A percentile compares a stretch with the other conserved stretches of the same genome.
These are phyloP conservation scores for Atherinomorus stipes DNA, from an alignment of 2,113 vertebrate genomes.

Conservation along the genomic window DNA sequence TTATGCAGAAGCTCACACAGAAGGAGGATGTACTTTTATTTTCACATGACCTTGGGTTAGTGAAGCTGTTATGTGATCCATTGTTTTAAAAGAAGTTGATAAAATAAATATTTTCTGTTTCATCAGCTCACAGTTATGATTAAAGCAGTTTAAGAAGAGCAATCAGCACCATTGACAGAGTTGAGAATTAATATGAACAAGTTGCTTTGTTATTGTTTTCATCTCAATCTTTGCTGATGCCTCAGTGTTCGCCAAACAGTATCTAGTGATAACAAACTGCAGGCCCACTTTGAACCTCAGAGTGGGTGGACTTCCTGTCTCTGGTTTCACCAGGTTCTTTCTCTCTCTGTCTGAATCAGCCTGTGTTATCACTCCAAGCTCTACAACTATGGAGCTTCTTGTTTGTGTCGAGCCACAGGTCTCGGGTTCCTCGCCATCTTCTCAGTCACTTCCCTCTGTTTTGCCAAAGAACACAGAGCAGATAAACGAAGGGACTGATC, in stretches of 20 bases:
- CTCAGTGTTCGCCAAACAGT: constrained; percentile 34
- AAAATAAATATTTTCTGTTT: neutral
- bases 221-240: constrained; percentile 25
- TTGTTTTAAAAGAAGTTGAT: too few species aligned
- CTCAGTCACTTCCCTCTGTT: constrained; percentile 88
- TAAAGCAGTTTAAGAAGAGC: neutral
- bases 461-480: constrained; percentile 91
- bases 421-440: constrained; percentile 77
- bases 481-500: constrained; percentile 81
- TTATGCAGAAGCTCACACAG: too few species aligned
- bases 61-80: too few species aligned
- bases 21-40: too few species aligned
- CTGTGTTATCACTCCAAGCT: constrained; percentile 61
- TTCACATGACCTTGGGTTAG: too few species aligned
- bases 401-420: constrained; percentile 65
- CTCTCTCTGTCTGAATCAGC: constrained; percentile 44
- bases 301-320: constrained; percentile 76
- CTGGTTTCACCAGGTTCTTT: constrained; percentile 50
- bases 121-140: neutral
- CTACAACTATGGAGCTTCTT: constrained; percentile 52
- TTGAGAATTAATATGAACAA: neutral
- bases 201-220: constrained; percentile 34
- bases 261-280: constrained; percentile 59
- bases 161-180: neutral
- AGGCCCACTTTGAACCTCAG: constrained; percentile 49